Base-by-base conservation (phyloP, 2,797 vertebrate species). In the Esox lucius region DNA sequence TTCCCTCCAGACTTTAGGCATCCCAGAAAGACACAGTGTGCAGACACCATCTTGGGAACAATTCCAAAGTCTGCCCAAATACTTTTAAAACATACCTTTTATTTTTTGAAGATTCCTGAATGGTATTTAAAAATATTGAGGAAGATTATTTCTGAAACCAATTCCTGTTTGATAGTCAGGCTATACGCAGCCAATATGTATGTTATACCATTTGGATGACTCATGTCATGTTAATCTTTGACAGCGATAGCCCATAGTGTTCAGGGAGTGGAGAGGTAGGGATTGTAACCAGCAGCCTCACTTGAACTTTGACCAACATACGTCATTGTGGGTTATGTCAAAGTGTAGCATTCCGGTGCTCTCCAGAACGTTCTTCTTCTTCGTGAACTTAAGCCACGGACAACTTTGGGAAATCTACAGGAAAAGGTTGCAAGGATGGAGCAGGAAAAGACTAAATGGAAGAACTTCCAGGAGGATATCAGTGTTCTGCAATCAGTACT, bases 401-500 rank as follows among this genome's bases (percentile, higher is more conserved):
- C 51, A 56, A 56, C 16, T 7, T 53, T 56, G 16, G 51, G 19
- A n/a, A 56, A 56, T 56, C 19, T n/a, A 56, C 51, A 19, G 17
- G 33, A 19, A 56, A 56, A 91, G 89, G 77, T 85, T 80, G 68
- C 78, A 81, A 78, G 5, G 65, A 94, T 92, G 90, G 84, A 79
- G 6, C 78, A 80, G 82, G 81, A 84, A 62, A 93, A 91, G 79
- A 86, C 83, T 13, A 72, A 70, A 72, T 88, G 88, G 91, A 93
- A 91, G 35, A 78, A 86, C 78, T 83, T 87, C 65, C 72, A 95
- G 19, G 87, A 95, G 85, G 67, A 64, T 6, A 1, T 93, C 35
- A 91, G 92, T 39, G 93, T 96, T 64, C 83, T 96, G 49, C 97
- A 97, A 64, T 95, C 93, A 94, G 84, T 96, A 59, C 81, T 95